These are phyloP conservation scores for Xestia sexstrigata DNA, from an alignment of 2,888 invertebrate species.

Conservation along the genomic window DNA sequence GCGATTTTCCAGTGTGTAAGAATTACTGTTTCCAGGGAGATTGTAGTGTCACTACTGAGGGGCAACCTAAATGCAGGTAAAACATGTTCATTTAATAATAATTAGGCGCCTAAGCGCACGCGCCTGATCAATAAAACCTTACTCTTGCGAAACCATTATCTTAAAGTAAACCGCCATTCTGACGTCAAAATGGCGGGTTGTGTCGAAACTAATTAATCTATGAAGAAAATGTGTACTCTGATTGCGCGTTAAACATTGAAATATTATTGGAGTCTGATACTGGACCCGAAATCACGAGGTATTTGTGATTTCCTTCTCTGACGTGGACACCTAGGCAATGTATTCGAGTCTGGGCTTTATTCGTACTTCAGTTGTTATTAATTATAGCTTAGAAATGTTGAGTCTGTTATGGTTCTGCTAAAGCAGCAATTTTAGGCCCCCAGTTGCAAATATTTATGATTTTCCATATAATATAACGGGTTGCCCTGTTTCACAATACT, in stretches of 20 bases:
- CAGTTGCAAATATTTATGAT: background rate
- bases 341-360: background rate
- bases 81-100: background rate
- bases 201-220: too few relatives aligned
- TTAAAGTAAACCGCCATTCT: background rate
- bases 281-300: too few relatives aligned
- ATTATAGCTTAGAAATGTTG: background rate
- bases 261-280: too few relatives aligned
- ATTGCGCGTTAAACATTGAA: too few relatives aligned
- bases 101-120: too few relatives aligned
- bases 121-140: too few relatives aligned
- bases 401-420: background rate
- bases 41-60: background rate
- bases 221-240: too few relatives aligned
- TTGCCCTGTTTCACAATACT: background rate
- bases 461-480: background rate
- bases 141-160: too few relatives aligned
- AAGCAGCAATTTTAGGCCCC: too few relatives aligned
- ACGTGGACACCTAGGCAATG: background rate
- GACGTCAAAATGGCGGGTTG: too few relatives aligned
- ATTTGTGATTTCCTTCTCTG: too few relatives aligned
- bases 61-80: background rate
- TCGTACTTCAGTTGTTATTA: background rate
- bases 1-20: background rate
- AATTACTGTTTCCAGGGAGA: slow-evolving; percentile 18